Evolutionary conservation across 2,797 vertebrate genomes (phyloP), one percentile per base, ranked within the genome.

Genomic region (Gambusia yucatana): DNA sequence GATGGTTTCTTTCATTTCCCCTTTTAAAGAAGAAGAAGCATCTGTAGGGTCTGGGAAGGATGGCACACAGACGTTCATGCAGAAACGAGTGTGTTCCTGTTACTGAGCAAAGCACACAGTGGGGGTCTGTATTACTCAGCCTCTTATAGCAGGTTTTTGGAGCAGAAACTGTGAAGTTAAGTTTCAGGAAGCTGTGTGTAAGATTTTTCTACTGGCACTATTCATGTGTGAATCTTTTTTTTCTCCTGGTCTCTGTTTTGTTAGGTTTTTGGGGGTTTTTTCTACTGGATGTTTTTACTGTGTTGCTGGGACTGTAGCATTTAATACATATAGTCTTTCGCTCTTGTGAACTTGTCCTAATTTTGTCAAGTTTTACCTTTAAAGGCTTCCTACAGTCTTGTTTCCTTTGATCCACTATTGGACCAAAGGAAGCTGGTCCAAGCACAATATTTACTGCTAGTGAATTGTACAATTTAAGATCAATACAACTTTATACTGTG

Each of bases 101-200:
- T 59, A 59, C 55, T 67, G 69, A 80, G 82, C 69, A 69, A 33
- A 39, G 73, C 72, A 71, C 28, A 25, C 86, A 87, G 82, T 84
- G 71, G 72, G 80, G 77, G 47, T 77, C 73, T 59, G 71, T 57
- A 9, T 75, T 72, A 79, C 65, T 86, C 63, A 73, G 70, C 55
- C 57, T 79, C 79, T 75, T 77, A 16, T 80, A 77, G 82, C 78
- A 81, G 77, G 79, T 90, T 82, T 85, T 77, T 63, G 46, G 71
- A 86, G 74, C 67, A 71, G 41, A 25, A 2, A 50, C 44, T 61
- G 79, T 59, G 33, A 43, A 80, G 77, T 79, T 84, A 33, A 80
- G 2, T 73, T 78, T 82, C 72, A 50, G 41, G 52, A 74, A 72
- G 74, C 25, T 74, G 52, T 76, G 57, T 44, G 30, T 36, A 59